phyloP scores from a whole-genome alignment of 2,888 invertebrate species.

The Rhorus exstirpatorius region DNA sequence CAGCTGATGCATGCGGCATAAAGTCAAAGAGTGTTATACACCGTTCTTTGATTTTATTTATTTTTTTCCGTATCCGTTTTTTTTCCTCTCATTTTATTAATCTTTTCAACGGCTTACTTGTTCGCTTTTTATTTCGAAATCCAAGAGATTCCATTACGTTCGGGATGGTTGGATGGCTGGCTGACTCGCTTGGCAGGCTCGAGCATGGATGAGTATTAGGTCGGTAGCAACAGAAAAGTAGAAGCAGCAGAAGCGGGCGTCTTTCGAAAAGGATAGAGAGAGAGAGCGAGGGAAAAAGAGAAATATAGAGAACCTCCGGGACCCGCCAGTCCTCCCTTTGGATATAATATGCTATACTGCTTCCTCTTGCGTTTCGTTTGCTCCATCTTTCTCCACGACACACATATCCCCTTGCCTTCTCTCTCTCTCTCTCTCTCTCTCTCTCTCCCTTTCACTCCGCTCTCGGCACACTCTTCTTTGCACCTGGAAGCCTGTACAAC shows the following conservation, averaged over 20 bases:
- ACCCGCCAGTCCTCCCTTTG: conserved; percentile 61
- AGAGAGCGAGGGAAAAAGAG: conserved; percentile 39
- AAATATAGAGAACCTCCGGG: conserved; percentile 41
- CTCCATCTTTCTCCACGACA: conserved; percentile 39
- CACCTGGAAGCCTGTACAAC: conserved; percentile 65
- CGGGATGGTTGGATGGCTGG: conserved; percentile 64
- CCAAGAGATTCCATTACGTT: conserved; percentile 72
- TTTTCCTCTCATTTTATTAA: conserved; percentile 8
- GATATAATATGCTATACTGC: conserved; percentile 53
- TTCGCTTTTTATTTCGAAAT: conserved; percentile 66
- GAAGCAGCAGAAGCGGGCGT: conserved; percentile 47
- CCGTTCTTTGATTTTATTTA: neutral
- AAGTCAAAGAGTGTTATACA: conserved; percentile 50
- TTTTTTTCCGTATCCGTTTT: conserved; percentile 3
- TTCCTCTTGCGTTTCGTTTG: conserved; percentile 53
- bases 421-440: conserved; percentile 11
- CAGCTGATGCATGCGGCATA: conserved; percentile 45
- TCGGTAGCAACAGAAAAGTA: conserved; percentile 61
- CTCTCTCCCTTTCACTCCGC: neutral
- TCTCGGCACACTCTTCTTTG: conserved; percentile 52
- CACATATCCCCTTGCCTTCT: conserved; percentile 16
- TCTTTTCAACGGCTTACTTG: conserved; percentile 49
- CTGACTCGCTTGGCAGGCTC: conserved; percentile 49
- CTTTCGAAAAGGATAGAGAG: conserved; percentile 40
- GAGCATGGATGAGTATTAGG: conserved; percentile 62